Evolutionary conservation across 2,888 invertebrate genomes (phyloP), one percentile per base, ranked within the genome.

Genomic region (Geotrupes spiniger): DNA sequence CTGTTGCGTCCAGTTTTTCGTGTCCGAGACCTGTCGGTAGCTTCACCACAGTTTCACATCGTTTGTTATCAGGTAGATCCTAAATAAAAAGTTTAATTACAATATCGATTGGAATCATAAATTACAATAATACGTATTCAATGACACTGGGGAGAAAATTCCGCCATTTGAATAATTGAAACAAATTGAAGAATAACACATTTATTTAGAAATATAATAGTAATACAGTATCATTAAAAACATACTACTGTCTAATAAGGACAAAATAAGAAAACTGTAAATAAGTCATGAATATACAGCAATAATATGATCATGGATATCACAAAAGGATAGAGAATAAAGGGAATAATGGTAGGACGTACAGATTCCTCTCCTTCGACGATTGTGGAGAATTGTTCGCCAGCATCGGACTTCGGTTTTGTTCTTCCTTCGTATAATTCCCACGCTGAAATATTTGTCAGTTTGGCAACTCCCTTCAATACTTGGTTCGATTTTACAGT

Each of bases 11-110:
- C 12, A 36, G 25, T 10, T 36, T 36, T n/a, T 33, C 14, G 8
- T 17, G 21, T 9, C 17, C 40, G 29, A 39, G 28, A 11, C 17
- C 16, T 11, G 45, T 45, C 15, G 29, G 40, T 12, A 46, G 15
- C 28, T 54, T 57, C 42, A 63, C 52, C 54, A 61, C 29, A 9
- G 45, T 41, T n/a, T 56, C 58, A 26, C 40, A 38, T 10, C 53
- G 50, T 37, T 56, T 55, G 39, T 56, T 54, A 48, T 71, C 72
- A 0, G 70, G 69, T 47, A 78, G 72, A 57, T 79, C 79, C 74
- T 74, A 49, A 10, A 58, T 52, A 49, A 52, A 10, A 12, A 60
- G 62, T 40, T 61, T 61, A 51, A 62, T 62, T 11, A 62, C n/a
- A n/a, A n/a, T n/a, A n/a, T n/a, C n/a, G n/a, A n/a, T n/a, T n/a